These are phyloP conservation scores for Diplodus puntazzo DNA, from an alignment of 2,797 vertebrate species.

Conservation along the genomic window DNA sequence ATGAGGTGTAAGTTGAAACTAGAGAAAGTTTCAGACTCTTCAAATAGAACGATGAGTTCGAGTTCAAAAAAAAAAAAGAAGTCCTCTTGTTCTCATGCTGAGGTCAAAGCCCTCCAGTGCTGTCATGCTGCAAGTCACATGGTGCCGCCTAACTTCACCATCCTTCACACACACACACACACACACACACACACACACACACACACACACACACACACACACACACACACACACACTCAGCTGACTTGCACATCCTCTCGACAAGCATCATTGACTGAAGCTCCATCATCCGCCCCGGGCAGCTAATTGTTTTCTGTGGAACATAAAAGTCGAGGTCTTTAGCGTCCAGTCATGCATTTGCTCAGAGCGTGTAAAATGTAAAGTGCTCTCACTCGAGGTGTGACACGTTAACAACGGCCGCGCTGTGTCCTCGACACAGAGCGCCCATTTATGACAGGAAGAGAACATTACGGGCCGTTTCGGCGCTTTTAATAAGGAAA, in stretches of 20 bases:
- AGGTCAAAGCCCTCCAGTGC: conserved; percentile 49
- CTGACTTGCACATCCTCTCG: conserved; percentile 59
- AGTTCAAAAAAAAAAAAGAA: background rate
- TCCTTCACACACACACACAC: conserved; percentile 30
- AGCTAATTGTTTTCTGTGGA: conserved; percentile 32
- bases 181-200: conserved; percentile 32
- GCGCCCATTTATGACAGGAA: conserved; percentile 37
- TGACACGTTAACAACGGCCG: conserved; percentile 33
- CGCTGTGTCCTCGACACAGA: conserved; percentile 31
- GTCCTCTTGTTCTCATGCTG: conserved; percentile 37
- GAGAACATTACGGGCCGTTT: conserved; percentile 22
- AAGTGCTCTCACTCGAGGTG: conserved; percentile 33
- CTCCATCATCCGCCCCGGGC: conserved; percentile 10
- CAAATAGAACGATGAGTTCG: background rate
- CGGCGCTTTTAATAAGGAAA: background rate
- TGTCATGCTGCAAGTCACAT: conserved; percentile 76
- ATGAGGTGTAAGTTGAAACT: background rate
- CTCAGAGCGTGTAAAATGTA: conserved; percentile 31
- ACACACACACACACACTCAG: conserved; percentile 55
- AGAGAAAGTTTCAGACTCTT: background rate
- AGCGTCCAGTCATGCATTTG: conserved; percentile 39
- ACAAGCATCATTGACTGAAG: conserved; percentile 13
- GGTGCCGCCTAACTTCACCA: conserved; percentile 38
- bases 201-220: conserved; percentile 30
- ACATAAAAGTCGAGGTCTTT: conserved; percentile 22